phyloP scores from a whole-genome alignment of 2,888 invertebrate genomes.

The Heteromurus nitidus region DNA sequence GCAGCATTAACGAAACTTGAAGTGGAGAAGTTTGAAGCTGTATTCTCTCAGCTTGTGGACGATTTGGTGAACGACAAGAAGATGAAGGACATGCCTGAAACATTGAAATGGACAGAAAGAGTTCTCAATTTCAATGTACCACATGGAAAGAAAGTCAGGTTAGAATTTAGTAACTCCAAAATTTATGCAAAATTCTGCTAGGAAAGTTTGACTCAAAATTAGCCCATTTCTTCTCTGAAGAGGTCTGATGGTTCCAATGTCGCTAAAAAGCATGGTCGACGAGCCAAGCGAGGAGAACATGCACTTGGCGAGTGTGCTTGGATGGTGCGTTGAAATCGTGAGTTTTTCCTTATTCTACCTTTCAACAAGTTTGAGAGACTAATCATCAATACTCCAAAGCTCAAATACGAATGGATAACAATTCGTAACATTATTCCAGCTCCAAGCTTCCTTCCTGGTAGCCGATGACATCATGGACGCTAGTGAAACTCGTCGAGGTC shows the following conservation, averaged over 20 bases:
- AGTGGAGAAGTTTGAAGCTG: background rate
- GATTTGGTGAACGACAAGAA: background rate
- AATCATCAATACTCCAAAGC: background rate
- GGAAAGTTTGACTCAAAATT: background rate
- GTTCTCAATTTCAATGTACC: constrained; percentile 93
- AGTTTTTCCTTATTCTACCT: constrained; percentile 74
- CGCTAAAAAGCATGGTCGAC: constrained; percentile 82
- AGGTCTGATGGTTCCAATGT: constrained; percentile 83
- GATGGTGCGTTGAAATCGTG: constrained; percentile 97
- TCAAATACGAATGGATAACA: background rate
- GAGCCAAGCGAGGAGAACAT: constrained; percentile 86
- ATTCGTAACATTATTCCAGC: constrained; percentile 78
- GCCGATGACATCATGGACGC: constrained; percentile 95
- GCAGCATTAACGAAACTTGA: background rate
- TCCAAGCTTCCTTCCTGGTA: constrained; percentile 91
- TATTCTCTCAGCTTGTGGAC: background rate
- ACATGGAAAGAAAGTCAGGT: constrained; percentile 88
- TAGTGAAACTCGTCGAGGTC: constrained; percentile 87
- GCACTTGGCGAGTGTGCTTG: constrained; percentile 87
- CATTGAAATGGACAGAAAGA: constrained; percentile 82
- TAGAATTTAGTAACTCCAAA: background rate
- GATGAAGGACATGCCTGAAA: background rate
- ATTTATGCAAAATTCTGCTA: background rate
- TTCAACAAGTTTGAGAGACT: background rate
- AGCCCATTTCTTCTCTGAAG: constrained; percentile 18